phyloP scores from a whole-genome alignment of 2,797 vertebrate species.

The Channallabes apus region DNA sequence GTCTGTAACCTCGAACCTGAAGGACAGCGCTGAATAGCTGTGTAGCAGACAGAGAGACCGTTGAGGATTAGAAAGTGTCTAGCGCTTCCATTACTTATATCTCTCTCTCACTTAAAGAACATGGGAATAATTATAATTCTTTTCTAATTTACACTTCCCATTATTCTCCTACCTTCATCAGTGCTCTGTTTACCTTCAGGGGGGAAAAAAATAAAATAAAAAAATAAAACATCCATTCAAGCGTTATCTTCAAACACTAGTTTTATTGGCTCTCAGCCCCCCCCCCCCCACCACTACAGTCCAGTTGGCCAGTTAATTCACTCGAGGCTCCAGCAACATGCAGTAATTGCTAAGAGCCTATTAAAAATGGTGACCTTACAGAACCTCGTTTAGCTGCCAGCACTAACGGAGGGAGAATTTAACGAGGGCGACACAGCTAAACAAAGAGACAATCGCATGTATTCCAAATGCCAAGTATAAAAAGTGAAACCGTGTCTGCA shows the following conservation, averaged over 20 bases:
- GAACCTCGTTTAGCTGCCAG: constrained; percentile 54
- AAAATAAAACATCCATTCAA: constrained; percentile 43
- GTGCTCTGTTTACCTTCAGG: constrained; percentile 34
- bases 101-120: background rate
- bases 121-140: background rate
- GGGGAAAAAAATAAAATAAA: constrained; percentile 16
- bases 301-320: constrained; percentile 48
- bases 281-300: constrained; percentile 35
- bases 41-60: constrained; percentile 41
- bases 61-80: constrained; percentile 45
- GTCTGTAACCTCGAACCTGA: constrained; percentile 55
- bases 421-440: constrained; percentile 37
- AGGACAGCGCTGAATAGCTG: constrained; percentile 56
- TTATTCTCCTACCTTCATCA: constrained; percentile 16
- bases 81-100: constrained; percentile 24
- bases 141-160: constrained; percentile 15
- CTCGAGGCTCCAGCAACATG: constrained; percentile 40
- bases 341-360: constrained; percentile 57
- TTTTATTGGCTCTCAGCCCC: constrained; percentile 44
- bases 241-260: constrained; percentile 48
- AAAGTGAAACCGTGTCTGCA: constrained; percentile 43
- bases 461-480: constrained; percentile 49
- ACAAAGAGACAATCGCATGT: constrained; percentile 51
- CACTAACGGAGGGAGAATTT: constrained; percentile 39
- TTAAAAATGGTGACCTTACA: constrained; percentile 58